Percentiles rank a stretch among this genome's conserved stretches.
Conservation (phyloP, 2,888 invertebrate species). For the Lasioglossum marginatum region DNA sequence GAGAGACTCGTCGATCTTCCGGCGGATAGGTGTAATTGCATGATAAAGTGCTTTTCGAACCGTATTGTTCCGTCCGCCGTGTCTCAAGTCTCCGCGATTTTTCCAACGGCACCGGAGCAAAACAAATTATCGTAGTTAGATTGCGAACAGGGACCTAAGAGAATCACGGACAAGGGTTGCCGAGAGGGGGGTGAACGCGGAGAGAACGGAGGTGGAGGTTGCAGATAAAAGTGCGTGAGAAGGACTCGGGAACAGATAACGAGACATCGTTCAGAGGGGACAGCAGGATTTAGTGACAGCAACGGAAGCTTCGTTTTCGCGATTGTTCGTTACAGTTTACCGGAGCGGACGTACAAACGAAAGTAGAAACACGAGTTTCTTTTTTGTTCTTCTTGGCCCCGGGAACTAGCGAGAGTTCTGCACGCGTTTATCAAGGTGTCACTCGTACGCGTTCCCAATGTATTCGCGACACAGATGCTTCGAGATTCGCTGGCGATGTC, state of each 20-base stretch:
- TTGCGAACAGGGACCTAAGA: constrained; percentile 22
- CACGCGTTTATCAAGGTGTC: background rate
- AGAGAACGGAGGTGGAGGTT: constrained; percentile 1
- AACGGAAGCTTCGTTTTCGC: background rate
- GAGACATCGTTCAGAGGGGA: constrained; percentile 24
- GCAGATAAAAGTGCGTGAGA: constrained; percentile 41
- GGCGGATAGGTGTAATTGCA: constrained; percentile 15
- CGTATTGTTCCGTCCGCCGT: constrained; percentile 3
- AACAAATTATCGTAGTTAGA: constrained; percentile 51
- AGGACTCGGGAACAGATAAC: constrained; percentile 34
- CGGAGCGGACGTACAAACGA: too few relatives aligned
- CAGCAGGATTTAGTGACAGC: constrained; percentile 25
- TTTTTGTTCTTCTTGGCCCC: background rate
- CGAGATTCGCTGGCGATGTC: too few relatives aligned
- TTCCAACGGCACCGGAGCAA: constrained; percentile 25
- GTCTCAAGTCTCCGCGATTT: constrained; percentile 16
- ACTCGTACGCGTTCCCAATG: background rate
- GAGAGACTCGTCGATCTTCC: background rate
- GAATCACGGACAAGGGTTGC: background rate
- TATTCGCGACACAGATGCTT: background rate
- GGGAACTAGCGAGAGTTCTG: background rate
- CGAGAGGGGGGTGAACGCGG: background rate
- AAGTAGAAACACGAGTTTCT: background rate
- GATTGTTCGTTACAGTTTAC: constrained; percentile 7
- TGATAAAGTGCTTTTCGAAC: constrained; percentile 9